Base-by-base conservation (phyloP, 2,113 vertebrate species). In the Lasiurus cinereus region DNA sequence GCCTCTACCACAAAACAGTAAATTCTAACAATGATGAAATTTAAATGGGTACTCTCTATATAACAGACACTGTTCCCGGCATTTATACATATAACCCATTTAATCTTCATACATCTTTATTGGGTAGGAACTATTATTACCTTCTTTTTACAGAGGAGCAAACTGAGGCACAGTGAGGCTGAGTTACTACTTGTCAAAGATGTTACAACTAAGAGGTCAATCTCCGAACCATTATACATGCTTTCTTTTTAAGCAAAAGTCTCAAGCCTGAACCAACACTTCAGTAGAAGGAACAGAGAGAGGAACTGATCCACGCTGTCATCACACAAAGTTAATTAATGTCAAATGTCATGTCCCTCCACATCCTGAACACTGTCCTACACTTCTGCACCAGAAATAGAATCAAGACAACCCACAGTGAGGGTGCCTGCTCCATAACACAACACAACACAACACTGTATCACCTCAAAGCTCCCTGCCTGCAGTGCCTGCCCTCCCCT, bases 341-440 rank as follows among this genome's bases (percentile, higher is more conserved):
- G 5, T 27, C 59, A 67, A 22, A 31, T 46, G 24, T n/a, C 85
- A 7, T 9, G 29, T 21, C 31, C 70, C 33, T 36, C 31, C n/a
- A 62, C 36, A 82, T 54, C 24, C 72, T 69, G 13, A 48, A 4
- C 7, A 11, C 9, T 2, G 11, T 21, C 84, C 54, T 78, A 78
- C 69, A 24, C 43, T 76, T 64, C 69, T 24, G 7, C n/a, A 91
- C 67, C 80, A 64, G 33, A 92, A 91, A 94, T 5, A 86, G 56
- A 84, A 36, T 46, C 15, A 33, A n/a, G 29, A 22, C 19, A 83
- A 29, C 36, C 73, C 67, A 83, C 22, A 39, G 18, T 10, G 16
- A 54, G 6, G 15, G 19, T 48, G 67, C 48, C n/a, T 62, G 29
- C 80, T 73, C 52, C 48, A 1, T 16, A 31, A 46, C 54, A 29